These are phyloP conservation scores for Butorides virescens DNA, from an alignment of 2,113 vertebrate species.

Conservation along the genomic window DNA sequence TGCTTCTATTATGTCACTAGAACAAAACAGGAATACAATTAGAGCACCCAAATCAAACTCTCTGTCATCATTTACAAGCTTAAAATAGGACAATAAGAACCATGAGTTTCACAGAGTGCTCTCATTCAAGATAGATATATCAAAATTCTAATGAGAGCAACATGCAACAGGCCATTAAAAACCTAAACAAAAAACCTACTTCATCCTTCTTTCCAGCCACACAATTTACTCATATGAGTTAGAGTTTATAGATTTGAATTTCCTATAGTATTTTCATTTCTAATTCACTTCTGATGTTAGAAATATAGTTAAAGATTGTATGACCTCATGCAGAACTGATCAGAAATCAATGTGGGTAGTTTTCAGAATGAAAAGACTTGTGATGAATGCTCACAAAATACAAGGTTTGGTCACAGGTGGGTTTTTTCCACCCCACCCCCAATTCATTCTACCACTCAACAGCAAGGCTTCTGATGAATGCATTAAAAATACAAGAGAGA, in stretches of 20 bases:
- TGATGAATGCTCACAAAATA: neutral
- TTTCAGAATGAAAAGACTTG: neutral
- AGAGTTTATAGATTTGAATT: neutral
- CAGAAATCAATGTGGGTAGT: neutral
- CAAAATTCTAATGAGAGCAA: neutral
- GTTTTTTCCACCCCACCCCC: neutral
- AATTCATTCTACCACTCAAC: neutral
- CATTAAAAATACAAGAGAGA: neutral
- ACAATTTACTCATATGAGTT: neutral
- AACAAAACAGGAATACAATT: constrained; percentile 12
- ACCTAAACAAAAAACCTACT: neutral
- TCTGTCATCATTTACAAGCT: neutral
- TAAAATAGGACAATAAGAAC: neutral
- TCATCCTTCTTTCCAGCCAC: neutral
- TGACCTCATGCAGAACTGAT: no score
- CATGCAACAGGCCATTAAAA: neutral
- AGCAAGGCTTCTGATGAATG: neutral
- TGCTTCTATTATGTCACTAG: neutral
- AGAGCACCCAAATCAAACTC: neutral
- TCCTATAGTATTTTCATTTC: neutral
- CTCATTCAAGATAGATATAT: neutral
- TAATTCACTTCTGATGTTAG: neutral
- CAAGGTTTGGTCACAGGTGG: neutral
- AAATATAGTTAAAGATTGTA: neutral
- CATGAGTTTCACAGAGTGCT: neutral